Conservation (phyloP, 2,113 vertebrate genomes). For the Syngnathoides biaculeatus region DNA sequence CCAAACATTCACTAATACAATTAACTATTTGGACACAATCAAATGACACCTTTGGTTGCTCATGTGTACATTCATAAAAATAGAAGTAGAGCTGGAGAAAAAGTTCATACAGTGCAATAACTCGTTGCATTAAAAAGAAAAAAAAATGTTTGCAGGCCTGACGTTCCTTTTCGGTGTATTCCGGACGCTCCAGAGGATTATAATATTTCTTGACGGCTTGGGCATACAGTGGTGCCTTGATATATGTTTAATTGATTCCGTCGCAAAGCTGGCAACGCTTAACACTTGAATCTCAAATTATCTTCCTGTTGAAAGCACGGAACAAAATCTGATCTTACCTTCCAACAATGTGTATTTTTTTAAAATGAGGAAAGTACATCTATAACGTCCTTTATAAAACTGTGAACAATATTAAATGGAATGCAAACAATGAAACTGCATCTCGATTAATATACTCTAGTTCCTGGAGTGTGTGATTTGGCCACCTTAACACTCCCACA, state of each 20-base stretch:
- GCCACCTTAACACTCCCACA: no score
- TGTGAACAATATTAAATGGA: no score
- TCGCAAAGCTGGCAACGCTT: not conserved
- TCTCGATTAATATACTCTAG: no score
- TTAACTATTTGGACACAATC: conserved; percentile 17
- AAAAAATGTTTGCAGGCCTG: not conserved
- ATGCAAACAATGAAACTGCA: no score
- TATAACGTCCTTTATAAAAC: no score
- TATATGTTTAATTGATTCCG: not conserved
- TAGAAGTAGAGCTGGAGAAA: conserved; percentile 36
- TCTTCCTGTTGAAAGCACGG: not conserved
- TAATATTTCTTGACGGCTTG: not conserved
- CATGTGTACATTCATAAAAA: conserved; percentile 55
- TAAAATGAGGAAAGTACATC: no score
- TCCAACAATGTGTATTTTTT: no score
- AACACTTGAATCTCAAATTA: not conserved
- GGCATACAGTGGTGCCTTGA: not conserved
- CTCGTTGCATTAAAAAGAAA: conserved; percentile 5
- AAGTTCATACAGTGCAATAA: conserved; percentile 49
- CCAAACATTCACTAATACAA: conserved; percentile 6
- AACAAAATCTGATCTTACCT: not conserved
- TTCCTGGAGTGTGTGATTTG: no score
- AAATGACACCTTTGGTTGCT: conserved; percentile 54
- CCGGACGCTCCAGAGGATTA: conserved; percentile 1
- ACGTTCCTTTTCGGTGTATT: not conserved